phyloP scores from a whole-genome alignment of 1,140 invertebrate species.

The Pteromalus puparum region DNA sequence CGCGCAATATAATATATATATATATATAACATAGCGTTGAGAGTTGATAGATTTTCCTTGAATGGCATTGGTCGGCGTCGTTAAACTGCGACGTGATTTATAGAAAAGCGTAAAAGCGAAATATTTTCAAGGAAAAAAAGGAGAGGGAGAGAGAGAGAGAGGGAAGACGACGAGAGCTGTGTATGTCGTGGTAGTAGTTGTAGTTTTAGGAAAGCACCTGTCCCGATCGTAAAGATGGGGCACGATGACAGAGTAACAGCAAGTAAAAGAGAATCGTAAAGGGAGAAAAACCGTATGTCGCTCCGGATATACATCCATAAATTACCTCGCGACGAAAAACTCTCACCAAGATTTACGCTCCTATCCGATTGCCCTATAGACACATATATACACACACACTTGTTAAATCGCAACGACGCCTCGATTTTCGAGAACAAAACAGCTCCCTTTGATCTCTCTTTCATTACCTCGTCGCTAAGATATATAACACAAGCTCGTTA shows the following conservation, averaged over 20 bases:
- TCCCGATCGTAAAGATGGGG: conserved; percentile 23
- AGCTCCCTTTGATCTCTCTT: no score
- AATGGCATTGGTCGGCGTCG: not conserved
- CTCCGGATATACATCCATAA: conserved; percentile 21
- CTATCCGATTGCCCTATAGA: not conserved
- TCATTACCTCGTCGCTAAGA: no score
- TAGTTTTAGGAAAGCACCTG: conserved; percentile 30
- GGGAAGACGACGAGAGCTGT: not conserved
- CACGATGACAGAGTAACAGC: not conserved
- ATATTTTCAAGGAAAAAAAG: conserved; percentile 11
- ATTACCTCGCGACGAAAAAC: conserved; percentile 1
- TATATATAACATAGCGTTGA: no score
- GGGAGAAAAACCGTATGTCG: not conserved
- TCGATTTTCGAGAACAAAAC: no score
- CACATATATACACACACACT: no score
- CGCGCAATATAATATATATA: not conserved
- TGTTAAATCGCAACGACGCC: no score
- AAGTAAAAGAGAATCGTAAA: conserved; percentile 34
- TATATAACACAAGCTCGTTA: no score
- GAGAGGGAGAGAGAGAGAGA: not conserved
- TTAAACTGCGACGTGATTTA: conserved; percentile 25
- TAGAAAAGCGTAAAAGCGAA: conserved; percentile 6
- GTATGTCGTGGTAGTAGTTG: not conserved
- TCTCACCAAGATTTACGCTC: not conserved
- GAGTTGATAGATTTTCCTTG: not conserved